These are phyloP conservation scores for Meleagris gallopavo DNA, from an alignment of 2,113 vertebrate genomes.

Conservation along the genomic window DNA sequence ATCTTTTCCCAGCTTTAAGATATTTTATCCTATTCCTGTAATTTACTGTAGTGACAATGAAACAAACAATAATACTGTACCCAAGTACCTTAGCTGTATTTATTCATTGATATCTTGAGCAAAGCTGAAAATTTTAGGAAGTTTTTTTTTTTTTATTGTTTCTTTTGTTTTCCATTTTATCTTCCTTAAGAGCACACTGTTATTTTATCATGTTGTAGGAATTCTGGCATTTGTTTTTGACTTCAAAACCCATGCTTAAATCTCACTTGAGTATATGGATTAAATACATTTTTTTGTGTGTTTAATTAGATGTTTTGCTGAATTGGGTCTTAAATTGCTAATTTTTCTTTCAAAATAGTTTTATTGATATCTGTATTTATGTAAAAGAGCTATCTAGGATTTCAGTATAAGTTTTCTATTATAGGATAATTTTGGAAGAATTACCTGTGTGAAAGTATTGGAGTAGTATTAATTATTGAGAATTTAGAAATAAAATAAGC, in stretches of 20 bases:
- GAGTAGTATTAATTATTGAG: neutral
- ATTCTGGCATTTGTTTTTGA: neutral
- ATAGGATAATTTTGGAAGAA: neutral
- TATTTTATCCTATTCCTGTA: neutral
- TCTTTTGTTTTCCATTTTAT: neutral
- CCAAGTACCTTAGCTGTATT: neutral
- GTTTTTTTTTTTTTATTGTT: neutral
- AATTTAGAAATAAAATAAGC: neutral
- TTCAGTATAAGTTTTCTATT: neutral
- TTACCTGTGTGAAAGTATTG: neutral
- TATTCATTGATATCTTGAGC: neutral
- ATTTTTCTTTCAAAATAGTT: neutral
- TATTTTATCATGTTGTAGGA: neutral
- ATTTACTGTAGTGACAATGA: neutral
- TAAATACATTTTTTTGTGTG: neutral
- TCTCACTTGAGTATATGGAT: neutral
- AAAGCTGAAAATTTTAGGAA: neutral
- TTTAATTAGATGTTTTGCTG: constrained; percentile 6
- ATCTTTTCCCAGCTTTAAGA: neutral
- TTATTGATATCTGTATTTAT: neutral
- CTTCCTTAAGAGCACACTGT: neutral
- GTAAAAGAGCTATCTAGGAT: neutral
- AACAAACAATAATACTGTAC: neutral
- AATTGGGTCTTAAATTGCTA: constrained; percentile 7
- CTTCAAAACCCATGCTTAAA: neutral